Evolutionary conservation across 2,113 vertebrate species (phyloP), one percentile per base, ranked within the genome.

Genomic region (Cebus imitator): DNA sequence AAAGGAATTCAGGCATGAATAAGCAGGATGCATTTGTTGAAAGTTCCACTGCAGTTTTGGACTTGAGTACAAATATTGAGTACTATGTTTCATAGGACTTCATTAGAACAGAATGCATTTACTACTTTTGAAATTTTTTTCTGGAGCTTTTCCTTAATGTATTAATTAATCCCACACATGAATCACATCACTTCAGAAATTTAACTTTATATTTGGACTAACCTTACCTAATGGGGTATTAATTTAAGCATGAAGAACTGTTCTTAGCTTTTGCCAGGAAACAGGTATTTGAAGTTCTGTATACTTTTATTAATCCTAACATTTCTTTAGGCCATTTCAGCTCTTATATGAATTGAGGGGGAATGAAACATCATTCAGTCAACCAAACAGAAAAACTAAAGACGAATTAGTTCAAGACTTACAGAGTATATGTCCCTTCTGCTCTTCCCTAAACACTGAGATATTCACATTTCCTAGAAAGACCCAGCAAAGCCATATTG

Each of bases 161-260:
- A 86, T 87, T 48, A 93, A 86, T 78, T 86, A 87, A 90, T 94
- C 97, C 82, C 95, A 68, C 16, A 96, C 32, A 88, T 55, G 70
- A 95, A 92, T 95, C 79, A 97, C 17, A 35, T 55, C 45, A 91
- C 12, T 48, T 96, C 55, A 90, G 58, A 86, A 93, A 88, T 55
- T 5, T 87, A 52, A 40, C 89, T 86, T 5, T 83, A 25, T 17
- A 90, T 95, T 97, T 97, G 8, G 1, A 87, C 37, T 96, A 96
- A 94, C 32, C 64, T 97, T 95, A 91, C 27, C 7, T 40, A 88
- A 94, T 81, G 64, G 87, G 43, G 50, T 0, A 37, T 72, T 66
- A 85, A 93, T 97, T 96, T 98, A 82, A 95, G 66, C 88, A 45
- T 40, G 95, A 98, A 96, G 87, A 23, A 94, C 68, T 81, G 89